A percentile compares a stretch with the other conserved stretches of the same genome.
Conservation (phyloP, 2,888 invertebrate genomes). For the Ommatoiulus sabulosus region DNA sequence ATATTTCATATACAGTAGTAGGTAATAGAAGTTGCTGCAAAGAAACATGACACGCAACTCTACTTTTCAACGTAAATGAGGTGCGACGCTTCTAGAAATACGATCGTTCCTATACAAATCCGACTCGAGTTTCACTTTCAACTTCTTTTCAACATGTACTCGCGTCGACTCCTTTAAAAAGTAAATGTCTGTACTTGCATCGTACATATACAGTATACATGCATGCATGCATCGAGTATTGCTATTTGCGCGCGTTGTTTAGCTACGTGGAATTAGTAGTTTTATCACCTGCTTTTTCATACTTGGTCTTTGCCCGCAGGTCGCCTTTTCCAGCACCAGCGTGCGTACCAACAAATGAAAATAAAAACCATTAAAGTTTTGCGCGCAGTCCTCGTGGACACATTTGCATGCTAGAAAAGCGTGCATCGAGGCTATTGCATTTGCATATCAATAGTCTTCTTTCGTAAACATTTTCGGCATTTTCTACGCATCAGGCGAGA, state of each 20-base stretch:
- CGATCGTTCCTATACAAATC: no score
- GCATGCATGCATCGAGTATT: background rate
- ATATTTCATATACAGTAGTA: no score
- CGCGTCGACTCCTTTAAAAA: no score
- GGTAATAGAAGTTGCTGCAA: no score
- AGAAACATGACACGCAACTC: no score
- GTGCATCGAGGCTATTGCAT: slow-evolving; percentile 32
- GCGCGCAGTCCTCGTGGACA: slow-evolving; percentile 11
- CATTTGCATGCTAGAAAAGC: slow-evolving; percentile 45
- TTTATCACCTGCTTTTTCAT: slow-evolving; percentile 42
- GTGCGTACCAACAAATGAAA: slow-evolving; percentile 2
- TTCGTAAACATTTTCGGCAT: slow-evolving; percentile 32
- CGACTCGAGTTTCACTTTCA: no score
- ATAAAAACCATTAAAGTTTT: slow-evolving; percentile 35
- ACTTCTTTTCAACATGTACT: no score
- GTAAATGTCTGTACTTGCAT: no score
- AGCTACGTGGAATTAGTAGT: background rate
- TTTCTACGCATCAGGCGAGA: slow-evolving; percentile 39
- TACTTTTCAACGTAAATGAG: no score
- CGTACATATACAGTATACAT: no score
- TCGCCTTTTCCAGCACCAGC: background rate
- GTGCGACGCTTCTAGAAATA: no score
- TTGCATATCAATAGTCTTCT: slow-evolving; percentile 47
- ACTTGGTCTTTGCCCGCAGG: slow-evolving; percentile 5
- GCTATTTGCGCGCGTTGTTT: background rate